Evolutionary conservation across 2,113 vertebrate species (phyloP).

Genomic region (Halcyon senegalensis): DNA sequence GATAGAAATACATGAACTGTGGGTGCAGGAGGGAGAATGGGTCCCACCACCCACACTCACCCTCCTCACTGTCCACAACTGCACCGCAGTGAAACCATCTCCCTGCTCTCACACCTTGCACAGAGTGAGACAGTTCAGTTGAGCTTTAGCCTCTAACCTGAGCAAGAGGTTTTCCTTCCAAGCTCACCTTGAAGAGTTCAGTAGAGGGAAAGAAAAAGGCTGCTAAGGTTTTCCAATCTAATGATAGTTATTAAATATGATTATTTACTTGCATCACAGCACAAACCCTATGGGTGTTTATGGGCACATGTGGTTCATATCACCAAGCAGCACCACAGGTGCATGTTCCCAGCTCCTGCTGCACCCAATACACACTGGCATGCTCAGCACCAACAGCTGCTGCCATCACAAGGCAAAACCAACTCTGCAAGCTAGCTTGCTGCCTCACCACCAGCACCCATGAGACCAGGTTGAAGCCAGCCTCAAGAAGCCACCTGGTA

Average conservation of each 20-base stretch:
- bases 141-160: neutral
- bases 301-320: rapidly evolving
- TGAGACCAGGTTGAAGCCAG: too few species aligned
- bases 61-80: rapidly evolving
- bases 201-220: neutral
- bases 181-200: neutral
- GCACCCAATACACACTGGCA: rapidly evolving
- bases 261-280: neutral
- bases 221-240: neutral
- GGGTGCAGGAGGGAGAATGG: too few species aligned
- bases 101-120: too few species aligned
- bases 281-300: neutral
- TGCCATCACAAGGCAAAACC: rapidly evolving
- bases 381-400: neutral
- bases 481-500: neutral
- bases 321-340: neutral
- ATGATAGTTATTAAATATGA: neutral
- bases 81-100: neutral
- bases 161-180: neutral
- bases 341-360: rapidly evolving
- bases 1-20: rapidly evolving
- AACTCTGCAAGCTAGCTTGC: neutral
- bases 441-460: neutral
- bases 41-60: neutral
- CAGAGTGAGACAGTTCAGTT: neutral